Evolutionary conservation across 1,140 invertebrate species (phyloP).

Genomic region (Coelopa frigida): DNA sequence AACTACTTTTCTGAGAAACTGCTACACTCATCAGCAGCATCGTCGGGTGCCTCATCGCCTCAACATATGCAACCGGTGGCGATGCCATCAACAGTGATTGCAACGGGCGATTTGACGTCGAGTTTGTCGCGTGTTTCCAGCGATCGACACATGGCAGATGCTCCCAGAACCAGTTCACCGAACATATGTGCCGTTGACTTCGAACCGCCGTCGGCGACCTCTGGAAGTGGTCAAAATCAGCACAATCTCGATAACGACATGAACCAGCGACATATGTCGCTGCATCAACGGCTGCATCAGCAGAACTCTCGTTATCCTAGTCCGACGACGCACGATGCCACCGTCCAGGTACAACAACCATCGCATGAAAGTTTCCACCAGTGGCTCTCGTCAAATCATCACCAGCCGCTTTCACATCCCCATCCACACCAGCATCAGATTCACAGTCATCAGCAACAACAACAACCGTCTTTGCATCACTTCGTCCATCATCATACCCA

Average conservation of each 20-base stretch:
- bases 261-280: not conserved
- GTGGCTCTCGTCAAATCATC: conserved; percentile 2
- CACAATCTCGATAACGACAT: conserved; percentile 1
- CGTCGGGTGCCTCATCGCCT: too few species aligned
- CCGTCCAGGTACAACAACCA: too few species aligned
- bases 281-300: conserved; percentile 8
- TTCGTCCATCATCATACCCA: conserved; percentile 25
- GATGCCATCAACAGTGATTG: too few species aligned
- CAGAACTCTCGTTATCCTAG: conserved; percentile 15
- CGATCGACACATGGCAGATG: too few species aligned
- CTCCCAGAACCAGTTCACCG: conserved; percentile 35
- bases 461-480: conserved; percentile 31
- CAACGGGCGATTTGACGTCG: too few species aligned
- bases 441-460: conserved; percentile 20
- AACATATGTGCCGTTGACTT: conserved; percentile 35
- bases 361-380: conserved; percentile 3
- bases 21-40: too few species aligned
- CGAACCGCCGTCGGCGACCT: conserved; percentile 16
- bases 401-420: not conserved
- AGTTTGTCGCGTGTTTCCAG: too few species aligned
- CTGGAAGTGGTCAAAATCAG: not conserved
- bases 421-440: conserved; percentile 1
- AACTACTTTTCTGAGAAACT: too few species aligned
- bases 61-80: too few species aligned
- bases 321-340: conserved; percentile 10